Percentiles rank a stretch among this genome's conserved stretches.
These are phyloP conservation scores for Rhingia rostrata DNA, from an alignment of 2,888 invertebrate genomes.

Conservation along the genomic window DNA sequence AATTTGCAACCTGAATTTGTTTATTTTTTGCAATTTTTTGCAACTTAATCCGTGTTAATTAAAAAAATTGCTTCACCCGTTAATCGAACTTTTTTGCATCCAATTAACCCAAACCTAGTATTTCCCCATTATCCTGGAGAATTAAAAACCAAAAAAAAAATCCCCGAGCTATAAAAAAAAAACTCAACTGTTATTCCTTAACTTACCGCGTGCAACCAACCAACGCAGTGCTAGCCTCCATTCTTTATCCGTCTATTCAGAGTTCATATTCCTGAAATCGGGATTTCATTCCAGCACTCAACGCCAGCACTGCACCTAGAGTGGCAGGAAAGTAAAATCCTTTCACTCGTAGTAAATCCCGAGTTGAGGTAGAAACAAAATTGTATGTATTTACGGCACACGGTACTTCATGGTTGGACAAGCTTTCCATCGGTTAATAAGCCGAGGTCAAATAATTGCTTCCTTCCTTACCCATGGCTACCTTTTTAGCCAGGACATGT, in stretches of 20 bases:
- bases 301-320: constrained; percentile 28
- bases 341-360: constrained; percentile 63
- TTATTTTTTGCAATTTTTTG: too few species aligned
- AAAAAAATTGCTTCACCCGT: constrained; percentile 14
- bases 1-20: too few species aligned
- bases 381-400: constrained; percentile 29
- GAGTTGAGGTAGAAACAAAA: constrained; percentile 35
- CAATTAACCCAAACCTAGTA: constrained; percentile 35
- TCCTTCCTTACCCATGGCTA: constrained; percentile 61
- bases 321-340: constrained; percentile 50
- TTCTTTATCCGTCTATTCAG: constrained; percentile 33
- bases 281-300: constrained; percentile 40
- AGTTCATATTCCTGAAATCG: constrained; percentile 48
- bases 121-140: constrained; percentile 4
- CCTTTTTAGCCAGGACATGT: constrained; percentile 11
- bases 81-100: constrained; percentile 41
- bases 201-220: background rate
- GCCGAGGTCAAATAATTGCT: constrained; percentile 73
- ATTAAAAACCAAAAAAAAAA: constrained; percentile 1
- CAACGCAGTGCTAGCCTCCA: constrained; percentile 17
- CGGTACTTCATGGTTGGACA: constrained; percentile 61
- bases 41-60: constrained; percentile 24
- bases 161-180: background rate
- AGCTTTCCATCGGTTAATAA: constrained; percentile 73
- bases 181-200: constrained; percentile 9